phyloP scores from a whole-genome alignment of 2,888 invertebrate genomes.

The Sturmia bella region DNA sequence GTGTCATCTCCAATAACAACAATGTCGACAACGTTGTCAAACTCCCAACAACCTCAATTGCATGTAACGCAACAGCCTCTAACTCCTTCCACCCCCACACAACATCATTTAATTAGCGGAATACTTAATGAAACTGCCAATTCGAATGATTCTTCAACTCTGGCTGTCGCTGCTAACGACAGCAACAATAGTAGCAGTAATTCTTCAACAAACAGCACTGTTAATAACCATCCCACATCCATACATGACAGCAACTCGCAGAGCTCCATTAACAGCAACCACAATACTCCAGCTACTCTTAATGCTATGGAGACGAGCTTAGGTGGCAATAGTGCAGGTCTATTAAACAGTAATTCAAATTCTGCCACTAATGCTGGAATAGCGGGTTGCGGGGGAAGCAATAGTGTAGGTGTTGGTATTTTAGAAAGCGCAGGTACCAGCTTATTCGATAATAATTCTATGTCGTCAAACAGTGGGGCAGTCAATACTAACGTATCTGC shows the following conservation, averaged over 20 bases:
- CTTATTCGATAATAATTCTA: conserved; percentile 78
- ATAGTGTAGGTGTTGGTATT: conserved; percentile 71
- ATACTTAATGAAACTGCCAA: conserved; percentile 80
- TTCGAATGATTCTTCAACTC: conserved; percentile 80
- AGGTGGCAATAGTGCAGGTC: conserved; percentile 69
- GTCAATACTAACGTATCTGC: conserved; percentile 74
- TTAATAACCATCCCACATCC: conserved; percentile 81
- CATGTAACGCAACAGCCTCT: conserved; percentile 72
- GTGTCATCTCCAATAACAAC: conserved; percentile 65
- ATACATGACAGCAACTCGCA: conserved; percentile 81
- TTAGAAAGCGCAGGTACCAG: conserved; percentile 75
- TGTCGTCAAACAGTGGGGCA: conserved; percentile 78
- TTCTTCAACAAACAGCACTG: conserved; percentile 81
- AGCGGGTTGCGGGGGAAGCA: conserved; percentile 72
- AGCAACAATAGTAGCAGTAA: conserved; percentile 81
- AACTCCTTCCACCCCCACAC: conserved; percentile 74
- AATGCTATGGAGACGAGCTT: conserved; percentile 70
- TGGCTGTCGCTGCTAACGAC: conserved; percentile 80
- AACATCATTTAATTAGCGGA: conserved; percentile 77
- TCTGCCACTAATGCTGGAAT: conserved; percentile 74
- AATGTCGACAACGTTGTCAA: conserved; percentile 45
- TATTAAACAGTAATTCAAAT: conserved; percentile 79
- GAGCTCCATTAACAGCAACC: conserved; percentile 79
- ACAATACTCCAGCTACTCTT: conserved; percentile 61
- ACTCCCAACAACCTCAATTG: conserved; percentile 70